Conservation (phyloP, 2,113 vertebrate genomes). For the Etheostoma cragini region DNA sequence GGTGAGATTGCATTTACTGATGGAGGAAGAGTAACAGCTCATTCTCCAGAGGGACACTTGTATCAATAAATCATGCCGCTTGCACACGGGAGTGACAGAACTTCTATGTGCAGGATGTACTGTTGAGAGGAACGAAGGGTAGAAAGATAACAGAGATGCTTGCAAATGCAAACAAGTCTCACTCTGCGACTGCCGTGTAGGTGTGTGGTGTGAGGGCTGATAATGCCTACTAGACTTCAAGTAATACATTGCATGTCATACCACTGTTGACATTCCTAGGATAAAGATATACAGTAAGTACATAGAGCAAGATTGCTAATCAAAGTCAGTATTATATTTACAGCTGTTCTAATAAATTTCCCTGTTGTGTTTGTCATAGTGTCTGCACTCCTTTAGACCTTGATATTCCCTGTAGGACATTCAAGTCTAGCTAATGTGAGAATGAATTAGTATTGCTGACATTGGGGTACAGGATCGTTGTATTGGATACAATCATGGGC, state of each 20-base stretch:
- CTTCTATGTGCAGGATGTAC: constrained; percentile 38
- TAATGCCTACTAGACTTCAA: constrained; percentile 10
- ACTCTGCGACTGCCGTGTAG: constrained; percentile 1
- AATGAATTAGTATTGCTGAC: constrained; percentile 10
- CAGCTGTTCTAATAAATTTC: constrained; percentile 3
- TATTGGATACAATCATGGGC: constrained; percentile 16
- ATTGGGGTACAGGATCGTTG: not conserved
- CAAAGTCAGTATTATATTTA: constrained; percentile 11
- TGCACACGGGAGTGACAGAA: constrained; percentile 62
- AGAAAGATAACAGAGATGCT: constrained; percentile 17
- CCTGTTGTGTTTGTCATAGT: constrained; percentile 8
- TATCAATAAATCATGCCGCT: constrained; percentile 80
- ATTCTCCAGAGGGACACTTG: constrained; percentile 71
- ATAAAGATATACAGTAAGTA: not conserved
- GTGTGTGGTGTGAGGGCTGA: constrained; percentile 17
- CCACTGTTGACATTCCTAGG: not conserved
- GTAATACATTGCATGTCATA: constrained; percentile 4
- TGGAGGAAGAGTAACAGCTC: constrained; percentile 76
- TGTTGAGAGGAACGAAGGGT: constrained; percentile 22
- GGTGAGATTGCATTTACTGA: constrained; percentile 82
- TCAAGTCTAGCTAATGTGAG: constrained; percentile 22
- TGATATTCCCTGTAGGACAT: constrained; percentile 26
- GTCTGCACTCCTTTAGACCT: constrained; percentile 24
- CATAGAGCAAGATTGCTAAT: not conserved
- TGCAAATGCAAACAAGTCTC: constrained; percentile 55